Percentiles rank a stretch among this genome's conserved stretches.
phyloP scores from a whole-genome alignment of 1,140 invertebrate species.

The Drepana arcuata region DNA sequence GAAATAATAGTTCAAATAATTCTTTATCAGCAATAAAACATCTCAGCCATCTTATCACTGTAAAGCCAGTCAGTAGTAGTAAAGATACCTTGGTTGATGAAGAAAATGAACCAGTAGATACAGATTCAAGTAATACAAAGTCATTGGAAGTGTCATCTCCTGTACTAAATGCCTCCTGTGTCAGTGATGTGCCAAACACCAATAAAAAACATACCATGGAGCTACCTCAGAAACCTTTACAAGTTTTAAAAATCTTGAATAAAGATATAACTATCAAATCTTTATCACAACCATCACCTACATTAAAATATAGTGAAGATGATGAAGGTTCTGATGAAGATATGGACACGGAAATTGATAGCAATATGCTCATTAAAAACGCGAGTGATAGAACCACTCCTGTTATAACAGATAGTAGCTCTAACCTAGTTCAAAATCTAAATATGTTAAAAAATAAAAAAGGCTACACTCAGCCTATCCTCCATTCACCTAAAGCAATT shows the following conservation, averaged over 20 bases:
- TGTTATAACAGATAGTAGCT: background rate
- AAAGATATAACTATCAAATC: conserved; percentile 34
- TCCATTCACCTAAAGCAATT: no score
- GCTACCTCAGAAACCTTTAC: no score
- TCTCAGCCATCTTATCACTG: conserved; percentile 43
- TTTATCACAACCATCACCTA: conserved; percentile 10
- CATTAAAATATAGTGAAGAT: conserved; percentile 14
- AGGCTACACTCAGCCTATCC: no score
- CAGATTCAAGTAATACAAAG: no score
- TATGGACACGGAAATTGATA: conserved; percentile 7
- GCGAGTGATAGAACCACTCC: background rate
- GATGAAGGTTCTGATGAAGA: conserved; percentile 10
- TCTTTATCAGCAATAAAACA: conserved; percentile 38
- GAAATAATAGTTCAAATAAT: conserved; percentile 12
- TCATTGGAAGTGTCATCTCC: no score
- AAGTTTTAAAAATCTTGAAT: conserved; percentile 24
- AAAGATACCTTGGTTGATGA: background rate
- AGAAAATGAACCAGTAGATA: conserved; percentile 1
- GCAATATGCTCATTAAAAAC: conserved; percentile 1
- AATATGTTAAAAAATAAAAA: background rate
- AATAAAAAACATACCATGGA: no score
- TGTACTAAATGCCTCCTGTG: no score
- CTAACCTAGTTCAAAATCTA: background rate
- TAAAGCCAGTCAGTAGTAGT: conserved; percentile 26
- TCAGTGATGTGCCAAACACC: no score